These are phyloP conservation scores for Diuraphis noxia DNA, from an alignment of 1,140 invertebrate species.

Conservation along the genomic window DNA sequence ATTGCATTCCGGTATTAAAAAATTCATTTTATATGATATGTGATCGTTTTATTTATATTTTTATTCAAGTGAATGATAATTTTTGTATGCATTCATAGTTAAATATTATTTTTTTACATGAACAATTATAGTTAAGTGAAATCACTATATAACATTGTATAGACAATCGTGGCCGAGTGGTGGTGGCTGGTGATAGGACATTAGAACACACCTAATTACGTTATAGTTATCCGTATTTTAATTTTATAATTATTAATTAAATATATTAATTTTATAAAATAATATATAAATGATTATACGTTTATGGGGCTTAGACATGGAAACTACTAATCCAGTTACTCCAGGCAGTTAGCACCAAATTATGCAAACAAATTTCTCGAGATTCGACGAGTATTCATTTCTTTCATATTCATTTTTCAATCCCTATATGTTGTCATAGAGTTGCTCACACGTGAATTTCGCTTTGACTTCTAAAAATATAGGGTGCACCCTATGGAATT, in stretches of 20 bases:
- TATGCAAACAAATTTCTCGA: background rate
- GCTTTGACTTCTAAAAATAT: background rate
- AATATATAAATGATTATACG: too few species aligned
- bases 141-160: background rate
- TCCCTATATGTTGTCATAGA: background rate
- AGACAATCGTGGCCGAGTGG: background rate
- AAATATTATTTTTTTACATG: background rate
- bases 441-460: background rate
- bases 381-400: background rate
- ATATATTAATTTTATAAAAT: too few species aligned
- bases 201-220: background rate
- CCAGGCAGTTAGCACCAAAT: too few species aligned
- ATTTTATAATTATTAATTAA: too few species aligned
- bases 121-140: background rate
- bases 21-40: background rate
- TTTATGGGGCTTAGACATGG: background rate
- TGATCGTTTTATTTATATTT: background rate
- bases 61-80: background rate
- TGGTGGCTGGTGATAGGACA: background rate
- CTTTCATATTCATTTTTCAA: background rate
- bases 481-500: too few species aligned
- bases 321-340: background rate
- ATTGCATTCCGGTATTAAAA: constrained; percentile 39
- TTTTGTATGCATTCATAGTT: background rate
- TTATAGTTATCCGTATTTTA: background rate